Percentiles rank a stretch among this genome's conserved stretches.
phyloP scores from a whole-genome alignment of 2,113 vertebrate genomes.

The Dicerorhinus sumatrensis region DNA sequence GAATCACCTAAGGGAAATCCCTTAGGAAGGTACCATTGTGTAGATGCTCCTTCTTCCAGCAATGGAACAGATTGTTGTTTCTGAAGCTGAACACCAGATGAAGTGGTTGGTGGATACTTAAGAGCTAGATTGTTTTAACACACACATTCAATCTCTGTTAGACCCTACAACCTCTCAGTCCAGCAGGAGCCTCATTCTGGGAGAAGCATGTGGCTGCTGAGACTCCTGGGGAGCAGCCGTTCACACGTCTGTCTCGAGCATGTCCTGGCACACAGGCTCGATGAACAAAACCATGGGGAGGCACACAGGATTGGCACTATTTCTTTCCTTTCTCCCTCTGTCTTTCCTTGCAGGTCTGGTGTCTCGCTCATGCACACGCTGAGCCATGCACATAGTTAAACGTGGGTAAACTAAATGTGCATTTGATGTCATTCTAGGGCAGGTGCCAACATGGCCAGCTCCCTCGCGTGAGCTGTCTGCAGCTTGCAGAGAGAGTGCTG shows the following conservation, averaged over 20 bases:
- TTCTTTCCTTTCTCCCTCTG: background rate
- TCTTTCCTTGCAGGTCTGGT: background rate
- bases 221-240: too few species aligned
- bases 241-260: rapidly evolving
- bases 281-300: background rate
- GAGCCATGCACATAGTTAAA: background rate
- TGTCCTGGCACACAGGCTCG: background rate
- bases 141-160: background rate
- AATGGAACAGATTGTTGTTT: background rate
- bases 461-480: background rate
- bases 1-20: background rate
- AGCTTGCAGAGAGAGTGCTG: background rate
- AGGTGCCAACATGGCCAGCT: background rate
- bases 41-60: background rate
- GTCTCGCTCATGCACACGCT: rapidly evolving
- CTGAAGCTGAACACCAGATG: background rate
- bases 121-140: background rate
- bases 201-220: background rate
- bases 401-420: background rate
- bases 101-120: background rate
- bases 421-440: background rate
- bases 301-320: rapidly evolving
- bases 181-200: background rate
- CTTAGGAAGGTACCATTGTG: background rate
- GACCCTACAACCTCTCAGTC: background rate